Evolutionary conservation across 2,113 vertebrate genomes (phyloP), one percentile per base, ranked within the genome.

Genomic region (Cygnus atratus): DNA sequence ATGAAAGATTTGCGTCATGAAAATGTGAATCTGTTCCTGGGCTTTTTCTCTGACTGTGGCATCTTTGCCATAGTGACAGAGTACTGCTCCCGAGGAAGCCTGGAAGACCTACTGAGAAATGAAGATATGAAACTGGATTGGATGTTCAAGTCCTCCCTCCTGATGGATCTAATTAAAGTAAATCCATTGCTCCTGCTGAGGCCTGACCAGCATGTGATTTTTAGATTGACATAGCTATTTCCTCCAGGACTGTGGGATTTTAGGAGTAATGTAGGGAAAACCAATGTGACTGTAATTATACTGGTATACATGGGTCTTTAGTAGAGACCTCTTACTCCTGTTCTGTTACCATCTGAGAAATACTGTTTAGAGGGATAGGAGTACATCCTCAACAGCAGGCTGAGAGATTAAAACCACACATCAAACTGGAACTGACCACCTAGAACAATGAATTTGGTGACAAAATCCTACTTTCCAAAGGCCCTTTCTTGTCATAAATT

Each of bases 131-230:
- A 99, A 94, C 95, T 99, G 65, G 98, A 99, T 95, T 99, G 99
- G 99, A 99, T 99, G 98, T 99, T 99, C 97, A 99, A 99, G 88
- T 99, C 99, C 16, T 99, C 99, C 4, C 98, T 99, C 20, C 11
- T 99, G 65, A 96, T 99, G 84, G 99, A 99, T 97, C 98, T 99
- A 77, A 99, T 99, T 83, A 99, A 99, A 98, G 98, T 99, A 97
- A 95, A 88, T 73, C 35, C 74, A 77, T 52, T 91, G 31, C 22
- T 88, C 50, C 71, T 71, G 54, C 54, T 92, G 70, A 82, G 62
- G 29, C 29, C 2, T 37, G 46, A 75, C 65, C 58, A 68, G 70
- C 46, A 35, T 46, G 24, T 39, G 20, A 65, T n/a, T 86, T 83
- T 31, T 28, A 28, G n/a, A 57, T 24, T 55, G 22, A 50, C 20